These are phyloP conservation scores for Greenwoodochromis staneri DNA, from an alignment of 2,113 vertebrate genomes.

Conservation along the genomic window DNA sequence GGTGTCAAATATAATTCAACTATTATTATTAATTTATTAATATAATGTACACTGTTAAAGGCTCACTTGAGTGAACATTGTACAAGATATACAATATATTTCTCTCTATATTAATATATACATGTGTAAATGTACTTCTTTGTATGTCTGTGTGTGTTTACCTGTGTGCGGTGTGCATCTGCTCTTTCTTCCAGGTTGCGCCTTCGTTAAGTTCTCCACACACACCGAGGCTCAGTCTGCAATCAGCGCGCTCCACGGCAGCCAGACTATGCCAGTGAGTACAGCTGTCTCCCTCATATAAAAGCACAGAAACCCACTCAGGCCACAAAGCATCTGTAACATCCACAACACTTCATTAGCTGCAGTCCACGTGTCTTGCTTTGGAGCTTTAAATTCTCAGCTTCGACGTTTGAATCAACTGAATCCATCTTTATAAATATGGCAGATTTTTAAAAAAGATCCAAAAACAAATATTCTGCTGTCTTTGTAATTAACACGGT, in stretches of 20 bases:
- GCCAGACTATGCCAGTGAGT: slow-evolving; percentile 99
- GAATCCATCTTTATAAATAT: slow-evolving; percentile 7
- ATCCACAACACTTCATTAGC: neutral
- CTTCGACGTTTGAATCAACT: slow-evolving; percentile 6
- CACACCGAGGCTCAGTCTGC: slow-evolving; percentile 97
- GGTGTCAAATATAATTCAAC: slow-evolving; percentile 43
- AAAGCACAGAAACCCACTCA: neutral
- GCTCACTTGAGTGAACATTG: slow-evolving; percentile 8
- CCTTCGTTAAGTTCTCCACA: slow-evolving; percentile 98
- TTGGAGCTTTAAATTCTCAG: neutral
- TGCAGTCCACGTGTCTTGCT: neutral
- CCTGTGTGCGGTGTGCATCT: neutral
- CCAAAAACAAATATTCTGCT: slow-evolving; percentile 11
- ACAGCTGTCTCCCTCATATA: neutral
- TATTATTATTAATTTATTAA: slow-evolving; percentile 32
- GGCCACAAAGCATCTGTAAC: neutral
- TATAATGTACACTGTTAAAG: slow-evolving; percentile 2
- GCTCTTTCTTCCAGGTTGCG: slow-evolving; percentile 82
- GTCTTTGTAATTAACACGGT: slow-evolving; percentile 48
- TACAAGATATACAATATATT: neutral
- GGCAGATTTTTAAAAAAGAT: slow-evolving; percentile 1
- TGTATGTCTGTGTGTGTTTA: neutral
- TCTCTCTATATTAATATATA: neutral
- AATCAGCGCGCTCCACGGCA: slow-evolving; percentile 95
- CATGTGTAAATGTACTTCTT: neutral